Evolutionary conservation across 2,888 invertebrate species (phyloP).

Genomic region (Opisthograptis luteolata): DNA sequence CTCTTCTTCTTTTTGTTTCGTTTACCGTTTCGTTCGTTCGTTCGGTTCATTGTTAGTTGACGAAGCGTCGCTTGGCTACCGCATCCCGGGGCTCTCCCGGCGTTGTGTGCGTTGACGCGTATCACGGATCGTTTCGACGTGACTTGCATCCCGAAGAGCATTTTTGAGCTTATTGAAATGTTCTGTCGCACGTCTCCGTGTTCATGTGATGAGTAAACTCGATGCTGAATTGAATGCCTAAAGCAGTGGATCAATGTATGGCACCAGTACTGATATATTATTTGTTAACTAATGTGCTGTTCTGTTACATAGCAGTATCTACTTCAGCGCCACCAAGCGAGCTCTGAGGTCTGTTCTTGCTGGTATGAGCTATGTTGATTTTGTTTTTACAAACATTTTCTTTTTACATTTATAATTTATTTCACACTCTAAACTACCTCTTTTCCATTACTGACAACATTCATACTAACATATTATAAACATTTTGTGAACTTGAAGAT

Average conservation of each 20-base stretch:
- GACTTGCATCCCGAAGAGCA: slow-evolving; percentile 35
- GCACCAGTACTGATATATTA: slow-evolving; percentile 13
- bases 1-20: slow-evolving; percentile 55
- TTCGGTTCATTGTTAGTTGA: slow-evolving; percentile 23
- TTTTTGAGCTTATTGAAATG: slow-evolving; percentile 29
- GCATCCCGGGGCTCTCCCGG: slow-evolving; percentile 12
- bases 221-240: slow-evolving; percentile 19
- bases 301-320: slow-evolving; percentile 31
- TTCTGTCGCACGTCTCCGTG: slow-evolving; percentile 13
- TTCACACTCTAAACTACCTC: slow-evolving; percentile 55
- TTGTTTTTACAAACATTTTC: slow-evolving; percentile 42
- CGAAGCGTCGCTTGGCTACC: slow-evolving; percentile 17
- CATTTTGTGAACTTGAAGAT: slow-evolving; percentile 54
- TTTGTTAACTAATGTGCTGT: slow-evolving; percentile 26
- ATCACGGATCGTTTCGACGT: slow-evolving; percentile 27
- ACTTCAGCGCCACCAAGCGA: slow-evolving; percentile 40
- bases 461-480: slow-evolving; percentile 28
- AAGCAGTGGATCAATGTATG: slow-evolving; percentile 22
- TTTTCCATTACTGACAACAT: slow-evolving; percentile 47
- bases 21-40: slow-evolving; percentile 39
- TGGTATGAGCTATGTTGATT: slow-evolving; percentile 33
- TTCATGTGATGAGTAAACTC: slow-evolving; percentile 10
- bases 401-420: slow-evolving; percentile 49
- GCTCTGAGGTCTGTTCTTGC: slow-evolving; percentile 40
- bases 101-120: slow-evolving; percentile 20